Evolutionary conservation across 2,113 vertebrate genomes (phyloP).

Genomic region (Speoplatyrhinus poulsoni): DNA sequence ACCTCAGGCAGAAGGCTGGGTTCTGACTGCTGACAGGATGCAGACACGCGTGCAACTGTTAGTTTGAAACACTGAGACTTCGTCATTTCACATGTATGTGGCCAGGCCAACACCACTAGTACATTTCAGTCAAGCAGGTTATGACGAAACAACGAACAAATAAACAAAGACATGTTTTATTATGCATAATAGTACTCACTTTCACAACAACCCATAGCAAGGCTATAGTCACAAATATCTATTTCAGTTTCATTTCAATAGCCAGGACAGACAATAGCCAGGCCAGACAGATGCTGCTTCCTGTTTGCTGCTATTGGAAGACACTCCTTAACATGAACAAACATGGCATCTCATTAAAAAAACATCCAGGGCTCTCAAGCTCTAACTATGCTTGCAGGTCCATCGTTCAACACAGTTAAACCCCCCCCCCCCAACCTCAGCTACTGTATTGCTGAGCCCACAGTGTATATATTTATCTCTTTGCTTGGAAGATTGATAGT

Average conservation of each 20-base stretch:
- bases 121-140: not conserved
- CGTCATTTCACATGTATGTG: not conserved
- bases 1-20: constrained; percentile 85
- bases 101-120: not conserved
- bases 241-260: constrained; percentile 22
- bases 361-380: constrained; percentile 11
- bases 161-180: not conserved
- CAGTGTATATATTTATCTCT: constrained; percentile 13
- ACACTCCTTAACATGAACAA: constrained; percentile 36
- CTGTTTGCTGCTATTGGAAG: constrained; percentile 45
- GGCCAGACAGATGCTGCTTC: constrained; percentile 23
- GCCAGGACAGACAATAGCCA: constrained; percentile 23
- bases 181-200: not conserved
- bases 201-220: constrained; percentile 6
- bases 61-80: too few species aligned
- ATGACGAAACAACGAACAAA: not conserved
- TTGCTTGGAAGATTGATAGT: constrained; percentile 32
- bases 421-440: constrained; percentile 38
- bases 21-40: constrained; percentile 73
- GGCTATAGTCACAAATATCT: not conserved
- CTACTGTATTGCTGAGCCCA: constrained; percentile 31
- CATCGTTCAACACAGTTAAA: constrained; percentile 19
- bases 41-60: not conserved
- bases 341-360: constrained; percentile 51
- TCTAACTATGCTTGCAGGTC: constrained; percentile 42